Evolutionary conservation across 53 echinoderm and acorn worm genomes (phyloP), one percentile per base, ranked within the genome.

Genomic region (Stichopus horrens): DNA sequence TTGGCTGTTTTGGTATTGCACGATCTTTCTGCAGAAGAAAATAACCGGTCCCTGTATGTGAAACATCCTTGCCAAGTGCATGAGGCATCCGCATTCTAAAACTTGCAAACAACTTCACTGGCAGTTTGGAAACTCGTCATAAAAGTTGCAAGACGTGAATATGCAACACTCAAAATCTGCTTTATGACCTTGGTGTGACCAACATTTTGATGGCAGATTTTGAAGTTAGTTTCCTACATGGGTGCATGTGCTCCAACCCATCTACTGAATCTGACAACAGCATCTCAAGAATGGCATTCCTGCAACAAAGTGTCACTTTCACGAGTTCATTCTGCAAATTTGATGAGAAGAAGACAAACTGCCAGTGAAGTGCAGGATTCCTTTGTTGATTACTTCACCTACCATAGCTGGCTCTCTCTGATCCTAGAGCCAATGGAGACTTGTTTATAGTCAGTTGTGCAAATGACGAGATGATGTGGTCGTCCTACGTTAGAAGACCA

Each of bases 401-500:
- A 85, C 85, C 85, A 85, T 63, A 67, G 68, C 68, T 85, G 85
- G 65, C 23, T 85, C 85, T 63, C 22, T 52, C 85, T 58, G 60
- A 85, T 63, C 85, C 85, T 85, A 63, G 11, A 37, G 57, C 85
- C 65, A 65, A 85, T 58, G 21, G 56, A 57, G 52, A 21, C 67
- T 14, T 19, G 10, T 22, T 74, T 18, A 87, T 74, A 52, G 74
- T 87, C 87, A 87, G 74, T 74, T 87, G 74, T 55, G 87, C 75
- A 87, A 87, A 74, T 55, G 87, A 87, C 21, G 87, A 87, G 56
- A 87, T 53, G n/a, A 87, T 52, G 74, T 74, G 55, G 11, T 87
- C 87, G 54, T 87, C 87, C 87, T 87, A 87, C 21, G 73, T 54
- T 53, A 71, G 71, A 71, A 20, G 71, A 71, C n/a, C n/a, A 71